Conservation (phyloP, 1,140 invertebrate species). For the Nasonia vitripennis region DNA sequence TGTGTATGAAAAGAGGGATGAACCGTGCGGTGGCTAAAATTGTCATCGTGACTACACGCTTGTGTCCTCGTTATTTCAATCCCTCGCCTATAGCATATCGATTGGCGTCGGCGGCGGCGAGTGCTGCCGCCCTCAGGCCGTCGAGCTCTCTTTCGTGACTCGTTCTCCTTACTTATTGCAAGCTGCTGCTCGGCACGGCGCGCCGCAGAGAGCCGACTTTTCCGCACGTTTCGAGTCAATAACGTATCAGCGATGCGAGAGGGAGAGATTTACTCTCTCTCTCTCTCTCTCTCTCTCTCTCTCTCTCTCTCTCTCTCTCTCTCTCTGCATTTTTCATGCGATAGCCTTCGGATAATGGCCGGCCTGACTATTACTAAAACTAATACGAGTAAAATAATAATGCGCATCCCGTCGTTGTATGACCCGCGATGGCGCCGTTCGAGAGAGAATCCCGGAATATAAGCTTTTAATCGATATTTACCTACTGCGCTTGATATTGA, state of each 20-base stretch:
- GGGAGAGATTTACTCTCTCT: neutral
- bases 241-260: conserved; percentile 19
- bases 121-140: conserved; percentile 10
- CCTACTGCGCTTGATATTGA: too few relatives aligned
- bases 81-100: conserved; percentile 11
- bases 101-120: neutral
- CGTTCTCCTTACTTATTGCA: conserved; percentile 4
- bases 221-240: conserved; percentile 42
- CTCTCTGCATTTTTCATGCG: conserved; percentile 19
- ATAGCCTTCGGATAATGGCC: neutral
- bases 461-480: too few relatives aligned
- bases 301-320: neutral
- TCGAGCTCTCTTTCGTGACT: conserved; percentile 49
- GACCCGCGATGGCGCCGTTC: too few relatives aligned
- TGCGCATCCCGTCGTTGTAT: too few relatives aligned
- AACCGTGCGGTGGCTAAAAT: neutral
- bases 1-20: neutral
- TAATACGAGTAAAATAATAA: neutral
- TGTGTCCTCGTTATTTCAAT: conserved; percentile 11
- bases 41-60: conserved; percentile 9
- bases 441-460: too few relatives aligned
- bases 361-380: too few relatives aligned
- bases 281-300: neutral
- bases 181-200: neutral
- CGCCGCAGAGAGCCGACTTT: conserved; percentile 22